Base-by-base conservation (phyloP, 2,797 vertebrate genomes). In the Enteromius anoplus region DNA sequence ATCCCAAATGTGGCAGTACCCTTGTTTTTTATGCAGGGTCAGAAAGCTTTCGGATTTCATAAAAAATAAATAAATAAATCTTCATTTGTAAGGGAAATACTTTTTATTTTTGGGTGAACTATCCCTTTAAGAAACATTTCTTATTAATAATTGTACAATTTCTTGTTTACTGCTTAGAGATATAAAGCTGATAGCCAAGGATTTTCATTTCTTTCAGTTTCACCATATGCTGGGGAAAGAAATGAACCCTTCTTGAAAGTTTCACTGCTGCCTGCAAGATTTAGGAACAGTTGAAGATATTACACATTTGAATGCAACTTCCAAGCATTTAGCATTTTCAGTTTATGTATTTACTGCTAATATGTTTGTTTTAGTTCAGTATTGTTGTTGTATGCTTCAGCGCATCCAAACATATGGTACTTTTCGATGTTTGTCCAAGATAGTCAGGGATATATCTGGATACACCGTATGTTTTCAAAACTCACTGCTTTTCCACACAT, bases 281-380 rank as follows among this genome's bases (percentile, higher is more conserved):
- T 84, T 80, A 91, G 86, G 86, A 75, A 85, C 75, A 23, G 79
- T 82, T 82, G 77, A 87, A 86, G 66, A 80, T 89, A 90, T 90
- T 88, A 88, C 86, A 72, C 87, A 75, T 85, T 88, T 85, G 88
- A 90, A 89, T 86, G 89, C 68, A 82, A 80, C 85, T 89, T 83
- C 87, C 78, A 90, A 86, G 88, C 88, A 89, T 92, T 91, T 89
- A 91, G 58, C 23, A 32, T 64, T 86, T 85, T 92, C 89, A 21
- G 87, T 88, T 84, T 83, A 87, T 90, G 88, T 89, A 88, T 90
- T 91, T 90, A 89, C 88, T 79, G 84, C 21, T 66, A 53, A 82
- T 88, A 89, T 90, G 85, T 88, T 87, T 71, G 83, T 79, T 87
- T 88, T 86, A 80, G 66, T 84, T 26, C 69, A 55, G 66, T 37